Conservation (phyloP, 2,888 invertebrate species). For the Melipona beecheii region DNA sequence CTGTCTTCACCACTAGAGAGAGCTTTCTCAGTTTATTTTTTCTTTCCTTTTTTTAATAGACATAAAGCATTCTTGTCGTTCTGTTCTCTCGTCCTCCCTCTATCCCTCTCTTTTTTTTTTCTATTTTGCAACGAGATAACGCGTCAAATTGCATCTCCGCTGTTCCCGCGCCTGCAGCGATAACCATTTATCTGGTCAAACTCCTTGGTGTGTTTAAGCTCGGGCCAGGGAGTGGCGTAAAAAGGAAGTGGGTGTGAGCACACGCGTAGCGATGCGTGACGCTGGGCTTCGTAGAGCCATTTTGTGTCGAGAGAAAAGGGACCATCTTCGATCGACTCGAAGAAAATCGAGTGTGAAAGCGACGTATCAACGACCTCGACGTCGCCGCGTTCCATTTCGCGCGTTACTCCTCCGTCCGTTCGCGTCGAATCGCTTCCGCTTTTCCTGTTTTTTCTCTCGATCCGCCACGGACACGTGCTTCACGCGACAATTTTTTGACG, state of each 20-base stretch:
- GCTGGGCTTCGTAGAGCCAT: conserved; percentile 77
- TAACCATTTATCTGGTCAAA: conserved; percentile 17
- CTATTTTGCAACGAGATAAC: too few relatives aligned
- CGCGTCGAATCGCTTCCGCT: too few relatives aligned
- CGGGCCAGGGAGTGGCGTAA: conserved; percentile 83
- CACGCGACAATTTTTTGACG: too few relatives aligned
- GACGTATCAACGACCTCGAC: not conserved
- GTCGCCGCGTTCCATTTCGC: not conserved
- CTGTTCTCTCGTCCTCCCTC: too few relatives aligned
- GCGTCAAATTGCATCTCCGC: not conserved
- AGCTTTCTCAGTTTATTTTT: too few relatives aligned
- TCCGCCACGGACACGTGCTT: not conserved
- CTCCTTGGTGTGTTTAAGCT: conserved; percentile 52
- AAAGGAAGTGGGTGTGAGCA: conserved; percentile 84
- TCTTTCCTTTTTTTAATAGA: not conserved
- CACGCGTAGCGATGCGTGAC: conserved; percentile 82
- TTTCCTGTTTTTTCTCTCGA: not conserved
- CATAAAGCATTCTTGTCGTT: not conserved
- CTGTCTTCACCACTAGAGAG: too few relatives aligned
- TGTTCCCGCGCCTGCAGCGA: not conserved
- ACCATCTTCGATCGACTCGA: conserved; percentile 73
- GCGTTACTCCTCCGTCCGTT: not conserved
- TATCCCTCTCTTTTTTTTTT: not conserved
- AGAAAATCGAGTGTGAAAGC: conserved; percentile 36
- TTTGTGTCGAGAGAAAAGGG: conserved; percentile 74